phyloP scores from a whole-genome alignment of 1,140 invertebrate genomes.

The Pomacea maculata region DNA sequence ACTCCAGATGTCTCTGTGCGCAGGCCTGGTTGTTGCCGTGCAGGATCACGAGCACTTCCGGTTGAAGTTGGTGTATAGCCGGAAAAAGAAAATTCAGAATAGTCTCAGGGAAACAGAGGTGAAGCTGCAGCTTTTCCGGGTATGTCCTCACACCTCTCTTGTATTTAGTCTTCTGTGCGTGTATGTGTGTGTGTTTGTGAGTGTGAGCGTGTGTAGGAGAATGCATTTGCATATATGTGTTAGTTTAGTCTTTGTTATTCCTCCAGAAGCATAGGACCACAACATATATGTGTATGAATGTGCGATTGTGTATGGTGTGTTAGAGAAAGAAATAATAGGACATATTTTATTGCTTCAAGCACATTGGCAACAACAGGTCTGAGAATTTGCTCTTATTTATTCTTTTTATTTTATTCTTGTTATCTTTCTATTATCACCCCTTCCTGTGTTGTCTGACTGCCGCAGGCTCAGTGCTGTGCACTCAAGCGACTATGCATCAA shows the following conservation, averaged over 20 bases:
- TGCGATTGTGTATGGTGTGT: background rate
- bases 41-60: slow-evolving; percentile 59
- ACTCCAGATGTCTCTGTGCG: slow-evolving; percentile 6
- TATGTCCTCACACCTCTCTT: slow-evolving; percentile 1
- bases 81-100: slow-evolving; percentile 56
- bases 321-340: background rate
- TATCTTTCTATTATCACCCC: background rate
- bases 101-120: slow-evolving; percentile 52
- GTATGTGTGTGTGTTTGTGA: background rate
- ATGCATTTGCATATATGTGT: no score
- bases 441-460: background rate
- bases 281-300: no score
- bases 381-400: no score
- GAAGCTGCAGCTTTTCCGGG: slow-evolving; percentile 53
- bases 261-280: no score
- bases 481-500: slow-evolving; percentile 43
- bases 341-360: background rate
- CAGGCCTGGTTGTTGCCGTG: slow-evolving; percentile 59
- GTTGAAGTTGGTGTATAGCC: slow-evolving; percentile 54
- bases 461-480: slow-evolving; percentile 50
- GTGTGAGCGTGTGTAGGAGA: background rate
- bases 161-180: background rate
- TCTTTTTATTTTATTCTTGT: background rate
- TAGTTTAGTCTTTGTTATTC: no score
- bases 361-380: background rate